phyloP scores from a whole-genome alignment of 35 echinoderm and acorn worm genomes.

The Heliocidaris tuberculata region DNA sequence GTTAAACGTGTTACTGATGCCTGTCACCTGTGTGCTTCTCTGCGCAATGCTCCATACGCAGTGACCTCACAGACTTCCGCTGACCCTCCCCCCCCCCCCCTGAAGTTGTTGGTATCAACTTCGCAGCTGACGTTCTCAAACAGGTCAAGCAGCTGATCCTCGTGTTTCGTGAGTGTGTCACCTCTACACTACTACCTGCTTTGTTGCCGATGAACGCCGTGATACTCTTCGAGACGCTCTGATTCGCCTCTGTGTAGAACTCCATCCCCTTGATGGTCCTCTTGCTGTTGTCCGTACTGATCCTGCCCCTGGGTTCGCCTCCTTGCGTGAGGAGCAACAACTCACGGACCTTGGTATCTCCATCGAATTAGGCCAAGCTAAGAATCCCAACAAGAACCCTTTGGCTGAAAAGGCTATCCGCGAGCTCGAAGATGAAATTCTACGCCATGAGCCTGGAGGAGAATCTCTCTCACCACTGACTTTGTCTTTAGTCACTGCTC shows the following conservation, averaged over 20 bases:
- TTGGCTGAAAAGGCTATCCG: no score
- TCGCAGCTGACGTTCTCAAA: slow-evolving; percentile 70
- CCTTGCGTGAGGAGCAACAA: slow-evolving; percentile 25
- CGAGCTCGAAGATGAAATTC: no score
- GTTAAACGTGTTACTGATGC: slow-evolving; percentile 45
- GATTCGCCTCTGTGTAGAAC: slow-evolving; percentile 46
- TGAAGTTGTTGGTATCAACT: slow-evolving; percentile 52
- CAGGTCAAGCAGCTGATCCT: slow-evolving; percentile 61
- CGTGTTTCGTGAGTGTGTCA: slow-evolving; percentile 62
- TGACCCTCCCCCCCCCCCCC: no score
- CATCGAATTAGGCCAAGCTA: no score
- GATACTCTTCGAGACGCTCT: slow-evolving; percentile 53
- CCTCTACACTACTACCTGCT: slow-evolving; percentile 42
- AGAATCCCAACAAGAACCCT: no score
- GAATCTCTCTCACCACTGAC: no score
- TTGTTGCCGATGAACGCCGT: slow-evolving; percentile 53
- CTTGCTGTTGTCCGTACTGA: slow-evolving; percentile 65
- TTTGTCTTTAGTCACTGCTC: no score
- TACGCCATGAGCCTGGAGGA: no score
- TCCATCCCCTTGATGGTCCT: slow-evolving; percentile 65
- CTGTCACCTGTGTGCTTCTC: slow-evolving; percentile 60
- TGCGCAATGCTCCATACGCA: slow-evolving; percentile 44
- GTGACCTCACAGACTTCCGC: slow-evolving; percentile 25
- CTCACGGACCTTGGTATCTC: neutral
- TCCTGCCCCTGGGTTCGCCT: slow-evolving; percentile 48